Conservation (phyloP, 2,113 vertebrate genomes). For the Corydoras maculifer region DNA sequence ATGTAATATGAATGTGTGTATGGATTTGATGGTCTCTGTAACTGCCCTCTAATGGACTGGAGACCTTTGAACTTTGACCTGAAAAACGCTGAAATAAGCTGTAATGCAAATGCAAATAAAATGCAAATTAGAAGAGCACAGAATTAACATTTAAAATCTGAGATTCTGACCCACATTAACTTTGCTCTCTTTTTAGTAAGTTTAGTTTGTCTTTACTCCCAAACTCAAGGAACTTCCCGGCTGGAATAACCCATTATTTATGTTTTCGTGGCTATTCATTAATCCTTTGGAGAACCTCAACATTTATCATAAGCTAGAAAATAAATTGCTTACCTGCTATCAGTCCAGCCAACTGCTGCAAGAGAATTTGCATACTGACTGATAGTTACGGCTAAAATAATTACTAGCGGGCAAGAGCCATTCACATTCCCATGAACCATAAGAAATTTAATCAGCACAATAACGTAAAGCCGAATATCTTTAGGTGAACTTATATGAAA, state of each 20-base stretch:
- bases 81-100: no score
- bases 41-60: no score
- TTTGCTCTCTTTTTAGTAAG: no score
- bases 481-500: no score
- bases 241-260: neutral
- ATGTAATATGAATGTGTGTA: no score
- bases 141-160: neutral
- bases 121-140: neutral
- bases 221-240: neutral
- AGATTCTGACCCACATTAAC: no score
- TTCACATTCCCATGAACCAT: constrained; percentile 28
- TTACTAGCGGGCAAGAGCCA: constrained; percentile 32
- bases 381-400: constrained; percentile 32
- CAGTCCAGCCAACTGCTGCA: constrained; percentile 17
- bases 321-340: constrained; percentile 8
- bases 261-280: neutral
- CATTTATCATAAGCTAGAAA: constrained; percentile 14
- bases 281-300: neutral
- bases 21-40: no score
- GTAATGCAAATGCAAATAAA: no score
- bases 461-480: constrained; percentile 45
- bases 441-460: constrained; percentile 44
- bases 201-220: no score
- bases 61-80: no score
- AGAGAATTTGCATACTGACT: constrained; percentile 37